Evolutionary conservation across 1,140 invertebrate genomes (phyloP).

Genomic region (Archivesica marissinica): DNA sequence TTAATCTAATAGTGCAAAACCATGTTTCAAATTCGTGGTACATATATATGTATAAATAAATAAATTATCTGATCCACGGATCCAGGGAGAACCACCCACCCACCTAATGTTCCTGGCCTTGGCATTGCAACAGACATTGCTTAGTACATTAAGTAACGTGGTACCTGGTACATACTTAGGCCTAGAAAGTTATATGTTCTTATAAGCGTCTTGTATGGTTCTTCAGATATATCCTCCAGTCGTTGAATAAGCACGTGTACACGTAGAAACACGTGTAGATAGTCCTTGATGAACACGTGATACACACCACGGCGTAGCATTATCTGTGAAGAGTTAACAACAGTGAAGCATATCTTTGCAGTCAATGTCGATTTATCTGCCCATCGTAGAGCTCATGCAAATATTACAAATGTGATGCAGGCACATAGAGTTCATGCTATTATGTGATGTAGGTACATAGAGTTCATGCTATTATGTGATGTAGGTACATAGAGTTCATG

Average conservation of each 20-base stretch:
- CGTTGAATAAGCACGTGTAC: neutral
- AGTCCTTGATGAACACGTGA: constrained; percentile 21
- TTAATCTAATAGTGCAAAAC: neutral
- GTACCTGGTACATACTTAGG: neutral
- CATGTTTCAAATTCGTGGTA: neutral
- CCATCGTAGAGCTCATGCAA: no score
- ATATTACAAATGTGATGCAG: no score
- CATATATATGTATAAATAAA: neutral
- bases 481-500: no score
- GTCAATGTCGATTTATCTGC: no score
- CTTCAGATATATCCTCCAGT: neutral
- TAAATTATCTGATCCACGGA: no score
- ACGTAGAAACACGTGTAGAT: neutral
- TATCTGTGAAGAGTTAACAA: no score
- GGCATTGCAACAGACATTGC: neutral
- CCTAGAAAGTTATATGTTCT: neutral
- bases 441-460: no score
- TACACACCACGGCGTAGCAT: constrained; percentile 2
- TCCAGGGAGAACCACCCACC: no score
- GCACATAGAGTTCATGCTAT: no score
- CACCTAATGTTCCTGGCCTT: neutral
- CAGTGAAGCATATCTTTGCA: no score
- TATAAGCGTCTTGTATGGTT: neutral
- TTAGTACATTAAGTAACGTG: neutral
- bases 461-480: no score